Conservation (phyloP, 2,113 vertebrate genomes). For the Euleptes europaea region DNA sequence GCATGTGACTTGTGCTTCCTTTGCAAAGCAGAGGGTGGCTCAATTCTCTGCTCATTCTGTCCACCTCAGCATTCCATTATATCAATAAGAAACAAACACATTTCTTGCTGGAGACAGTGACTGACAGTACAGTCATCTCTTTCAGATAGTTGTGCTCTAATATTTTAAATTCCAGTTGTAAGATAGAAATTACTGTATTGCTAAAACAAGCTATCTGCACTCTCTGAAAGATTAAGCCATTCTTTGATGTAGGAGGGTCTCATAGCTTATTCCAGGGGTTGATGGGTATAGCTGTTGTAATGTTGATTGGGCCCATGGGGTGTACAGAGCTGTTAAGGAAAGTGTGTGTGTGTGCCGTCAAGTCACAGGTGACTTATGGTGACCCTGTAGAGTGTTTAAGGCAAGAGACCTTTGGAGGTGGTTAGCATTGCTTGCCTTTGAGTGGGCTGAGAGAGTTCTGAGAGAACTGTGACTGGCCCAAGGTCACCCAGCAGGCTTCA, state of each 20-base stretch:
- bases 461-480: too few relatives aligned
- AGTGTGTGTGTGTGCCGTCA: too few relatives aligned
- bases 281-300: background rate
- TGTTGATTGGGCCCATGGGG: background rate
- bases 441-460: too few relatives aligned
- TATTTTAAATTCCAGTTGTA: background rate
- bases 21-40: background rate
- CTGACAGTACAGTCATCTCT: constrained; percentile 13
- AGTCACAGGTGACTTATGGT: too few relatives aligned
- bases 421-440: too few relatives aligned
- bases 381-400: too few relatives aligned
- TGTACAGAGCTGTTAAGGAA: background rate
- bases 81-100: background rate
- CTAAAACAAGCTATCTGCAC: background rate
- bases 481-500: too few relatives aligned
- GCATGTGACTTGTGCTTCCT: background rate
- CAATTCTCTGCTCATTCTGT: background rate
- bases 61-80: background rate
- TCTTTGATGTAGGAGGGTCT: too few relatives aligned
- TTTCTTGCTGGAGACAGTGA: constrained; percentile 20
- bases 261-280: background rate
- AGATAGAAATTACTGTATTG: background rate
- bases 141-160: background rate
- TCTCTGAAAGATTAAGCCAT: background rate
- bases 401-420: too few relatives aligned